A percentile compares a stretch with the other conserved stretches of the same genome.
Evolutionary conservation across 2,113 vertebrate genomes (phyloP).

Genomic region (Petroica traversi): DNA sequence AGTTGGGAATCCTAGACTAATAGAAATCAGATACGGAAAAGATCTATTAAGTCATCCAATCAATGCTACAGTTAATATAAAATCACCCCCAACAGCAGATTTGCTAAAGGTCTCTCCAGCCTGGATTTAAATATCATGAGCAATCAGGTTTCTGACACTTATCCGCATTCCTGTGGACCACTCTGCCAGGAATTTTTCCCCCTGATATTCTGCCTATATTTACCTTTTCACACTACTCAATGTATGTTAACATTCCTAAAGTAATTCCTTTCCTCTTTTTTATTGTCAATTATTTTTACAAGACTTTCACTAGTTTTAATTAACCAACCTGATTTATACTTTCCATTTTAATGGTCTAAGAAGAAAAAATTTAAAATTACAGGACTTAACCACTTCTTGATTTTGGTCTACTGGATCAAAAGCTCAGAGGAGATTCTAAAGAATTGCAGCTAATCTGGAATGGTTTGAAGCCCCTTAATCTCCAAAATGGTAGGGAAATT

Average conservation of each 20-base stretch:
- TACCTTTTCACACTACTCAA: conserved; percentile 5
- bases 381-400: neutral
- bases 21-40: conserved; percentile 1
- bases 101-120: neutral
- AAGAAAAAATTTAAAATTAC: neutral
- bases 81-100: neutral
- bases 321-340: neutral
- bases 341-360: neutral
- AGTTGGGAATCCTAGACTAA: conserved; percentile 2
- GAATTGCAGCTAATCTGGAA: neutral
- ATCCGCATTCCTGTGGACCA: neutral
- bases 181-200: neutral
- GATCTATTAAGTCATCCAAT: conserved; percentile 12
- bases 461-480: neutral
- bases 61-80: neutral
- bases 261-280: conserved; percentile 47
- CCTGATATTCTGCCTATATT: neutral
- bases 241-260: neutral
- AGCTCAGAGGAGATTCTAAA: neutral
- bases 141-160: conserved; percentile 20
- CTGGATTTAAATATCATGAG: neutral
- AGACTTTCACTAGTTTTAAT: conserved; percentile 45
- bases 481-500: neutral
- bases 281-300: conserved; percentile 48
- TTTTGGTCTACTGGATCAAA: neutral